Conservation (phyloP, 2,113 vertebrate genomes). For the Urocynchramus pylzowi region DNA sequence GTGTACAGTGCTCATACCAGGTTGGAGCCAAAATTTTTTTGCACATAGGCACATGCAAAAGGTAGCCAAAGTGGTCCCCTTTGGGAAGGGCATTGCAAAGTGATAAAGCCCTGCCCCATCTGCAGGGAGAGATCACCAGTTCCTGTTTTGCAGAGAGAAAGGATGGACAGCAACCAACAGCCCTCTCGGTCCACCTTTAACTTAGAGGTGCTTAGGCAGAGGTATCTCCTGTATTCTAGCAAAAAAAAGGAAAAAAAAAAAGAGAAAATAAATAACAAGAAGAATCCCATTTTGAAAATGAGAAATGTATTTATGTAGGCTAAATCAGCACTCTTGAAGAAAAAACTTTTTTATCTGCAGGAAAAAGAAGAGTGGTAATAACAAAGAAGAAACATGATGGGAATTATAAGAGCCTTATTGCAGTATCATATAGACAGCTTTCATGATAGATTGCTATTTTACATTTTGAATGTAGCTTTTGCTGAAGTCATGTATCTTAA, state of each 20-base stretch:
- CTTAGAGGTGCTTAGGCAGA: not conserved
- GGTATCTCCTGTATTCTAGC: not conserved
- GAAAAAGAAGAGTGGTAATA: not conserved
- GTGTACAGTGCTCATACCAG: accelerated
- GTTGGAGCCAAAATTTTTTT: not conserved
- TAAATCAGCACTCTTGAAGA: not conserved
- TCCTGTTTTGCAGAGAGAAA: not conserved
- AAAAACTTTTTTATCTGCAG: not conserved
- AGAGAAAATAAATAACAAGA: not conserved
- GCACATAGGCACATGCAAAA: not conserved
- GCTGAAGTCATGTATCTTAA: not conserved
- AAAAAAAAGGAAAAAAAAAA: not conserved
- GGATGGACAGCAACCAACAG: not conserved
- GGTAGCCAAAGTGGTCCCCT: not conserved
- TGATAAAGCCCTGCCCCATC: not conserved
- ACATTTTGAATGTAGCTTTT: not conserved
- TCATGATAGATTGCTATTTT: not conserved
- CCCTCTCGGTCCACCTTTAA: not conserved
- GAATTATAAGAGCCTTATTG: not conserved
- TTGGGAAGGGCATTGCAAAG: not conserved
- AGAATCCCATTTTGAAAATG: not conserved
- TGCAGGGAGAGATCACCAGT: not conserved
- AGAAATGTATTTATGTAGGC: not conserved
- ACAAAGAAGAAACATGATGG: not conserved
- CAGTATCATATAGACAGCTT: not conserved